Conservation (phyloP, 1,140 invertebrate species). For the Nymphalis io region DNA sequence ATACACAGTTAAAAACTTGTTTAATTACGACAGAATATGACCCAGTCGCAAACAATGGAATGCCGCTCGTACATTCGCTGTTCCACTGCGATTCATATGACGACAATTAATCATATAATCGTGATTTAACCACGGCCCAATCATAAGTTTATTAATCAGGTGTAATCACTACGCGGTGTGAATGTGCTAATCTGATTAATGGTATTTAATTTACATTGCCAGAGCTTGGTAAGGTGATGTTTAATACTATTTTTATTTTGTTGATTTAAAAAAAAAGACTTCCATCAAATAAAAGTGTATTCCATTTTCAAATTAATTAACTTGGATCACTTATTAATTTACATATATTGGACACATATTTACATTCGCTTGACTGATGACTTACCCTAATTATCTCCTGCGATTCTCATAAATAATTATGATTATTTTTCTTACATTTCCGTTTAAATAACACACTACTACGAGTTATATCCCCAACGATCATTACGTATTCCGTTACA, state of each 20-base stretch:
- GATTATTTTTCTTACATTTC: slow-evolving; percentile 63
- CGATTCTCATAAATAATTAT: slow-evolving; percentile 62
- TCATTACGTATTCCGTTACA: slow-evolving; percentile 46
- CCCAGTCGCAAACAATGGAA: slow-evolving; percentile 40
- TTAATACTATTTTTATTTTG: not conserved
- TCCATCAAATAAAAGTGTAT: too few species aligned
- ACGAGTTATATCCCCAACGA: slow-evolving; percentile 35
- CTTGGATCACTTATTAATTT: too few species aligned
- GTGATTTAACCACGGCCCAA: slow-evolving; percentile 41
- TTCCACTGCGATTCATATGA: slow-evolving; percentile 23
- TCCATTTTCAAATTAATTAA: too few species aligned
- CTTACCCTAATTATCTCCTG: slow-evolving; percentile 50
- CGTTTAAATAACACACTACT: slow-evolving; percentile 49
- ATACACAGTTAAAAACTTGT: not conserved
- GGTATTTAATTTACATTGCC: slow-evolving; percentile 28
- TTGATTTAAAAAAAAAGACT: too few species aligned
- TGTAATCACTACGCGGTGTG: slow-evolving; percentile 54
- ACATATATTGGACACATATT: not conserved
- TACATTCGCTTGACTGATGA: slow-evolving; percentile 14
- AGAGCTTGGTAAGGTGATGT: not conserved
- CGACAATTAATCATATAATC: slow-evolving; percentile 48
- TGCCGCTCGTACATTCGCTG: slow-evolving; percentile 50
- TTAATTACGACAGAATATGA: slow-evolving; percentile 12
- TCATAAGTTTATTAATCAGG: slow-evolving; percentile 62
- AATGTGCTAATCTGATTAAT: slow-evolving; percentile 75